A percentile compares a stretch with the other conserved stretches of the same genome.
phyloP scores from a whole-genome alignment of 2,113 vertebrate species.

The Hemiprocne comata region DNA sequence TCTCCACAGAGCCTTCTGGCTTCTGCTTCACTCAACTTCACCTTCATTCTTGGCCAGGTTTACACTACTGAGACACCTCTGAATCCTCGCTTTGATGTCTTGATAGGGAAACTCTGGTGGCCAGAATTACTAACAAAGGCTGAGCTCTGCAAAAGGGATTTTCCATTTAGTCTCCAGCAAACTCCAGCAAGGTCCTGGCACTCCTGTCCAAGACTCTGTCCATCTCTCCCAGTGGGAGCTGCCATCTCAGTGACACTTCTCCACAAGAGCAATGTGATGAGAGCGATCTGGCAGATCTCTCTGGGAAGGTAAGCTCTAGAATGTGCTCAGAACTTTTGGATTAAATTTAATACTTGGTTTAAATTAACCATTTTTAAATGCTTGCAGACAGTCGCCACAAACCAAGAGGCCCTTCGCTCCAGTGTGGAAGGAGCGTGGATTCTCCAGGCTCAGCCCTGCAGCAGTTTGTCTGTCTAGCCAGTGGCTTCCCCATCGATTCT shows the following conservation, averaged over 20 bases:
- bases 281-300: conserved; percentile 60
- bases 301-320: conserved; percentile 59
- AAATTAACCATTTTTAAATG: conserved; percentile 67
- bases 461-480: background rate
- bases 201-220: background rate
- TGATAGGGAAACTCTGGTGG: conserved; percentile 2
- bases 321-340: conserved; percentile 59
- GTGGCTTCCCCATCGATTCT: background rate
- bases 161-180: conserved; percentile 26
- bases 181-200: conserved; percentile 46
- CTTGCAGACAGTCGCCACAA: conserved; percentile 56
- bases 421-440: background rate
- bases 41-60: conserved; percentile 32
- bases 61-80: background rate
- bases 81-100: conserved; percentile 24
- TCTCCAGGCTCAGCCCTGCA: background rate
- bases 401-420: conserved; percentile 25
- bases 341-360: conserved; percentile 61
- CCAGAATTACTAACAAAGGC: background rate
- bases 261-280: background rate
- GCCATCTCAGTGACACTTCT: conserved; percentile 64
- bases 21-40: background rate
- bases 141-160: conserved; percentile 57
- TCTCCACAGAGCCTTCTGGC: background rate
- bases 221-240: conserved; percentile 51